Conservation (phyloP, 2,888 invertebrate genomes). For the Brenthis ino region DNA sequence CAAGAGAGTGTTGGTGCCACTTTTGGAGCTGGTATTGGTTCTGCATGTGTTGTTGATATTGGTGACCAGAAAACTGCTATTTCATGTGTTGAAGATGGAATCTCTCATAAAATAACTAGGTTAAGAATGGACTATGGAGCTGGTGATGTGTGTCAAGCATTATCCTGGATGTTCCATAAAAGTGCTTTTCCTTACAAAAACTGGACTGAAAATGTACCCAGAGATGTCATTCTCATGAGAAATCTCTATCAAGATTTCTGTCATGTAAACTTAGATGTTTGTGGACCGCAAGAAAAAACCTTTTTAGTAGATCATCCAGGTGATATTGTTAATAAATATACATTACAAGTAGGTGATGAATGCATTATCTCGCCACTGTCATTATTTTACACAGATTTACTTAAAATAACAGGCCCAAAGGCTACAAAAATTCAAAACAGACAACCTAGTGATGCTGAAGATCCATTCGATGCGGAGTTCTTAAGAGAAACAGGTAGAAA, state of each 20-base stretch:
- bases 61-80: slow-evolving; percentile 98
- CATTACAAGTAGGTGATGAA: slow-evolving; percentile 93
- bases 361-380: slow-evolving; percentile 95
- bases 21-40: slow-evolving; percentile 81
- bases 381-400: slow-evolving; percentile 93
- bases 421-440: slow-evolving; percentile 88
- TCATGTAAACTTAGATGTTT: slow-evolving; percentile 94
- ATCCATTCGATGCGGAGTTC: slow-evolving; percentile 96
- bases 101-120: slow-evolving; percentile 93
- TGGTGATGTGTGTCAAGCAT: slow-evolving; percentile 94
- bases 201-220: slow-evolving; percentile 87
- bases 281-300: slow-evolving; percentile 92
- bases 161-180: slow-evolving; percentile 93
- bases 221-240: slow-evolving; percentile 90
- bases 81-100: slow-evolving; percentile 97
- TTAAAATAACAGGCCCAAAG: slow-evolving; percentile 91
- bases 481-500: slow-evolving; percentile 91
- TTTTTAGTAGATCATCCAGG: slow-evolving; percentile 89
- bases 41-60: slow-evolving; percentile 96
- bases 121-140: slow-evolving; percentile 94
- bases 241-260: slow-evolving; percentile 95
- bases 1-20: slow-evolving; percentile 85
- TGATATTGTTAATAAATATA: slow-evolving; percentile 86
- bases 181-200: slow-evolving; percentile 94
- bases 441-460: slow-evolving; percentile 90